Evolutionary conservation across 2,888 invertebrate species (phyloP), one percentile per base, ranked within the genome.

Genomic region (Pachycephus smyrnensis): DNA sequence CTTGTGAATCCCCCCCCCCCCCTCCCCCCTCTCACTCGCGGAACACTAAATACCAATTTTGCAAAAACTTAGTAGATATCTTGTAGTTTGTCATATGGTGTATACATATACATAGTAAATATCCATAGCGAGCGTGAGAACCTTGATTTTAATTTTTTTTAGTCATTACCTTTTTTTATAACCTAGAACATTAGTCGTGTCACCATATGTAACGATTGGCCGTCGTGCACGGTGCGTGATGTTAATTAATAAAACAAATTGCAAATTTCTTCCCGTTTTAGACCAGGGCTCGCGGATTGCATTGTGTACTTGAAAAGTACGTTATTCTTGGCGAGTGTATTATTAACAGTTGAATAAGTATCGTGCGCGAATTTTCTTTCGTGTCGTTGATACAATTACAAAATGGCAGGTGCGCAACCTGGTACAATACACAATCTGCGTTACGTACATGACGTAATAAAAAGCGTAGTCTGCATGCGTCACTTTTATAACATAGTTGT

Each of bases 401-500:
- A 55, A 9, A 23, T 55, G 55, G 9, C 23, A 55, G 23, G 23
- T 55, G 23, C 6, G 23, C 23, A 9, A 23, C 23, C 15, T 23
- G 55, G 55, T 55, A 55, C 55, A 55, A 55, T 55, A 15, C 23
- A 55, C 23, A 55, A 55, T 55, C 2, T 55, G 23, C 23, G 55
- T 55, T 55, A 55, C 23, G 55, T 55, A 55, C 6, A 55, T 55
- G 55, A 55, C 23, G 55, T 55, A 55, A 55, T 55, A 55, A 55
- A 55, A 55, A 55, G 55, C 55, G 12, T 15, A 30, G 71, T 30
- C 35, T 31, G 71, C 55, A 55, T 23, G 9, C 71, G 30, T 36
- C 79, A 75, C 69, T 40, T 76, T 77, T 68, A 32, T 69, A 68
- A 40, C 76, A 73, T 35, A 32, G 11, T 36, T 30, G 36, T 73